Percentiles rank a stretch among this genome's conserved stretches.
Conservation (phyloP, 2,888 invertebrate genomes). For the Conistra vaccinii region DNA sequence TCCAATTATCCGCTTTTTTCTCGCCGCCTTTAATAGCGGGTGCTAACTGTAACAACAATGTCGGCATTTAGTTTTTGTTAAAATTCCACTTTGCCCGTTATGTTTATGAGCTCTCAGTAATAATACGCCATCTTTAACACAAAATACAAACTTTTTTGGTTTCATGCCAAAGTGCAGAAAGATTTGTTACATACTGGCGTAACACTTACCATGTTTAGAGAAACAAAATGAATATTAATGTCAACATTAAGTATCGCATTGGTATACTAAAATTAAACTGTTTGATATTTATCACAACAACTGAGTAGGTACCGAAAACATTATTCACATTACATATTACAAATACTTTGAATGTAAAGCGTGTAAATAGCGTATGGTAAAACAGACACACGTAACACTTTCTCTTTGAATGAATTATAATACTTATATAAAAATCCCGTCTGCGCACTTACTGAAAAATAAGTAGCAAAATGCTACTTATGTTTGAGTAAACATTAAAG, state of each 20-base stretch:
- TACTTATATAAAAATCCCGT: slow-evolving; percentile 39
- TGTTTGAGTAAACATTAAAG: slow-evolving; percentile 54
- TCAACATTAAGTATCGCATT: slow-evolving; percentile 37
- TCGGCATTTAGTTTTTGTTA: slow-evolving; percentile 69
- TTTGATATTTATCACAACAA: not conserved
- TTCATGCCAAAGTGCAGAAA: slow-evolving; percentile 66
- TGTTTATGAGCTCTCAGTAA: slow-evolving; percentile 65
- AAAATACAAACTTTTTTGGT: slow-evolving; percentile 67
- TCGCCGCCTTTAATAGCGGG: slow-evolving; percentile 67
- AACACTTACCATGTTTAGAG: slow-evolving; percentile 55
- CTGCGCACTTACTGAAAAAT: slow-evolving; percentile 33
- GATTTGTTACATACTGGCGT: slow-evolving; percentile 60
- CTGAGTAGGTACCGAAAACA: not conserved
- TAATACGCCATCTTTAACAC: slow-evolving; percentile 65
- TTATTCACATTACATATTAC: not conserved
- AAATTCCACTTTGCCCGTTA: slow-evolving; percentile 61
- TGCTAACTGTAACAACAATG: slow-evolving; percentile 71
- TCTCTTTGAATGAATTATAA: slow-evolving; percentile 21
- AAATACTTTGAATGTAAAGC: not conserved
- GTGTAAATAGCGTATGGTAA: slow-evolving; percentile 1
- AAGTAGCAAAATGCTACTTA: slow-evolving; percentile 38
- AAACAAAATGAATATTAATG: slow-evolving; percentile 54
- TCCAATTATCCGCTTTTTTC: slow-evolving; percentile 72
- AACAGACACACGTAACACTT: slow-evolving; percentile 22
- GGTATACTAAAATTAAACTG: slow-evolving; percentile 17